A percentile compares a stretch with the other conserved stretches of the same genome.
These are phyloP conservation scores for Bovichtus diacanthus DNA, from an alignment of 2,797 vertebrate species.

Conservation along the genomic window DNA sequence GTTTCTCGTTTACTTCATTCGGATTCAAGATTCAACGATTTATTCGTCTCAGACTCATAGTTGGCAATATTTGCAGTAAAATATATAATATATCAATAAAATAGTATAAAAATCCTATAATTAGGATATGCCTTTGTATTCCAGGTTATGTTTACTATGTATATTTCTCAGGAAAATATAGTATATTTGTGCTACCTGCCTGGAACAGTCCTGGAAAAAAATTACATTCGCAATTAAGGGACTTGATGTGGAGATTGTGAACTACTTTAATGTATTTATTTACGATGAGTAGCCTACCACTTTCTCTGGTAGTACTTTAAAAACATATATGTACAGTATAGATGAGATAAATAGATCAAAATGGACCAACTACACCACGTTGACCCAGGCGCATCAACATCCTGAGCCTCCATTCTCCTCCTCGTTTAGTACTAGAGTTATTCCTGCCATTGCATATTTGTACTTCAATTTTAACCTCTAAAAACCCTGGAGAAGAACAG, in stretches of 20 bases:
- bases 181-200: too few relatives aligned
- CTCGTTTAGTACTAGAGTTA: neutral
- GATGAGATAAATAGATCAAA: neutral
- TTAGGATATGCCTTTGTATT: neutral
- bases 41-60: neutral
- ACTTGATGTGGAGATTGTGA: too few relatives aligned
- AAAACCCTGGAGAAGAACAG: conserved; percentile 40
- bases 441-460: conserved; percentile 25
- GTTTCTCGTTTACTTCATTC: too few relatives aligned
- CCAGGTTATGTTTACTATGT: neutral
- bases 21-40: neutral
- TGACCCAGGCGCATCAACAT: conserved; percentile 10
- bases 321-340: neutral
- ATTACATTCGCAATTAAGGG: too few relatives aligned
- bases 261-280: too few relatives aligned
- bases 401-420: neutral
- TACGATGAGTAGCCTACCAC: too few relatives aligned
- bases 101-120: neutral
- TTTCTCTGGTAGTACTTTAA: neutral
- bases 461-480: conserved; percentile 50
- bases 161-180: too few relatives aligned
- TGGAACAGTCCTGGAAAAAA: too few relatives aligned
- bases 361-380: neutral
- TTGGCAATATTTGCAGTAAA: neutral
- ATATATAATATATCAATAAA: neutral